phyloP scores from a whole-genome alignment of 1,140 invertebrate genomes.

The Achatina immaculata region DNA sequence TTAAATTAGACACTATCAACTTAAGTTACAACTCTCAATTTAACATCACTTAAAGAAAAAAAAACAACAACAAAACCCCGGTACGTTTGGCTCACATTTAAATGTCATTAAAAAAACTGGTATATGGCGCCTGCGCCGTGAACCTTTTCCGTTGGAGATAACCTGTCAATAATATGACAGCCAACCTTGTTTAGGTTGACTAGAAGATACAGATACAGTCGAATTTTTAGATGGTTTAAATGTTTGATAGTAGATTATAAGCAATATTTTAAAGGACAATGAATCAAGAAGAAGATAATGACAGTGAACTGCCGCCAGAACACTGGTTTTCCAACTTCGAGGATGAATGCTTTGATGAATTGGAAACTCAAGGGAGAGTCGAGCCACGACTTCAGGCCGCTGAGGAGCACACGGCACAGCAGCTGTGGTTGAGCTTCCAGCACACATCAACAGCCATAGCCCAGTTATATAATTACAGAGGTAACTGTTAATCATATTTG shows the following conservation, averaged over 20 bases:
- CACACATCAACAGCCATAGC: conserved; percentile 84
- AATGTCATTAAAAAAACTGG: not conserved
- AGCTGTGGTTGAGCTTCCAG: conserved; percentile 83
- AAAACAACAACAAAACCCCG: too few species aligned
- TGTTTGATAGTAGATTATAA: not conserved
- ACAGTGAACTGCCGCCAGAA: conserved; percentile 74
- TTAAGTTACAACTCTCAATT: too few species aligned
- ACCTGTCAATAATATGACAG: conserved; percentile 33
- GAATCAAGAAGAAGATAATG: conserved; percentile 60
- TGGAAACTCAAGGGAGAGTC: conserved; percentile 79
- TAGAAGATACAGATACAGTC: not conserved
- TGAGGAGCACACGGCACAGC: conserved; percentile 79
- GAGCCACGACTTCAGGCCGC: conserved; percentile 80
- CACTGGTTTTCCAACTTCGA: conserved; percentile 79
- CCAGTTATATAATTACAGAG: conserved; percentile 77
- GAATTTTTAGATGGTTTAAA: not conserved
- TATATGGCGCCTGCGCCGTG: conserved; percentile 43
- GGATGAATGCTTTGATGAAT: conserved; percentile 81
- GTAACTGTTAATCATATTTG: too few species aligned
- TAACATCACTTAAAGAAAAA: too few species aligned
- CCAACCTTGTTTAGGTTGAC: not conserved
- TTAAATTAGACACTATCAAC: too few species aligned
- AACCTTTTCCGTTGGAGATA: conserved; percentile 32
- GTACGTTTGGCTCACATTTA: conserved; percentile 12
- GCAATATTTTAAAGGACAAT: conserved; percentile 44